Evolutionary conservation across 2,888 invertebrate species (phyloP).

Genomic region (Exephanes ischioxanthus): DNA sequence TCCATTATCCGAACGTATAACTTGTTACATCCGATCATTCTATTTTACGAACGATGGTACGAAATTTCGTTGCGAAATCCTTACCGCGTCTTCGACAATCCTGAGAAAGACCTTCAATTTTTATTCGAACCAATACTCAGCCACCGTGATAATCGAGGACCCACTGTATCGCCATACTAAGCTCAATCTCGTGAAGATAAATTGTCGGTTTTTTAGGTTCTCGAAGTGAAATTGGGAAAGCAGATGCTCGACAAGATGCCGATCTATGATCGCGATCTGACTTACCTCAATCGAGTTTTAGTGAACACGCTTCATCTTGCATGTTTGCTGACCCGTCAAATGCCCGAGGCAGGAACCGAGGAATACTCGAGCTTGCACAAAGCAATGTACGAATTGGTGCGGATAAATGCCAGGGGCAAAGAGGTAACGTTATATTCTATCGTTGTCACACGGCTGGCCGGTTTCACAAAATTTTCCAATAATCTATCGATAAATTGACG

Average conservation of each 20-base stretch:
- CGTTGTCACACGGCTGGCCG: background rate
- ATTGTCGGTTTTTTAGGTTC: constrained; percentile 84
- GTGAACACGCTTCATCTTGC: constrained; percentile 95
- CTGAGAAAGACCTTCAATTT: background rate
- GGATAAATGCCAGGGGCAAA: constrained; percentile 88
- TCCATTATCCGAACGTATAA: background rate
- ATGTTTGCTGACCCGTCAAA: constrained; percentile 89
- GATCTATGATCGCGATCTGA: constrained; percentile 90
- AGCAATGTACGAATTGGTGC: constrained; percentile 92
- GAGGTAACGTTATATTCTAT: constrained; percentile 71
- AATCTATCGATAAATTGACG: background rate
- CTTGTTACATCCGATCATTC: no score
- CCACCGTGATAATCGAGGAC: background rate
- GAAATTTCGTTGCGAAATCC: background rate
- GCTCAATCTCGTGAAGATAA: background rate
- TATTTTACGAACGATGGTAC: background rate
- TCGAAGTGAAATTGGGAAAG: constrained; percentile 90
- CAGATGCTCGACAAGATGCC: constrained; percentile 87
- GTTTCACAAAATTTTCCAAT: background rate
- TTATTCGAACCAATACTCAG: background rate
- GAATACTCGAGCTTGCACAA: constrained; percentile 88
- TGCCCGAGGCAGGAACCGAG: constrained; percentile 86
- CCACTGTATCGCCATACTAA: background rate
- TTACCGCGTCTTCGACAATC: no score
- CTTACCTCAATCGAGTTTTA: constrained; percentile 93